Evolutionary conservation across 1,140 invertebrate genomes (phyloP), one percentile per base, ranked within the genome.

Genomic region (Drosophila nikananu): DNA sequence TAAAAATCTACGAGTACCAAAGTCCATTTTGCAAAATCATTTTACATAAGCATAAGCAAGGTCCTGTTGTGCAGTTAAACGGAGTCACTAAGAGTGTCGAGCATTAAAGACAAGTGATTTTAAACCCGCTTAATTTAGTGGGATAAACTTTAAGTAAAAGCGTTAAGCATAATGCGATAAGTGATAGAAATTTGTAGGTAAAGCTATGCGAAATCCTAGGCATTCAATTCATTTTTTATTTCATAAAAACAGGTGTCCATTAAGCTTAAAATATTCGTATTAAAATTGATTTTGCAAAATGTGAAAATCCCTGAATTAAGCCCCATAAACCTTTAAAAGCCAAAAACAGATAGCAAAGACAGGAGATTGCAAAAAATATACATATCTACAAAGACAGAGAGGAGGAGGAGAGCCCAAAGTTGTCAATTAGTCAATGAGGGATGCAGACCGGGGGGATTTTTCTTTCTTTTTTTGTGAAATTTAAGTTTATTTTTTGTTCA

Each of bases 371-470:
- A 37, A 59, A 49, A 44, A 2, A 44, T 21, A 44, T n/a, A n/a
- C n/a, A n/a, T 5, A 44, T 21, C 21, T 21, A 48, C 8, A 25
- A 9, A 35, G 42, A 70, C 21, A 27, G 42, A 57, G 35, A 37
- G 42, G 48, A 37, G 42, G 48, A 35, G 21, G 42, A 70, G 19
- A 51, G 65, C 48, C 61, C 52, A 25, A 39, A 64, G 46, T 59
- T 79, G 78, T 82, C 82, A 79, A 83, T 75, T 68, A 86, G 61
- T 70, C 79, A 71, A 89, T 86, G 71, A 73, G 75, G 52, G 52
- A 72, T 73, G 70, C 67, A 73, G 25, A 73, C 39, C 49, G 57
- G 54, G 44, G 52, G 21, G 30, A 12, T 30, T 58, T 25, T 27
- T 49, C 21, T 21, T 42, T 42, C 37, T 21, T 65, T 21, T 65